Evolutionary conservation across 2,888 invertebrate species (phyloP), one percentile per base, ranked within the genome.

Genomic region (Perizoma flavofasciatum): DNA sequence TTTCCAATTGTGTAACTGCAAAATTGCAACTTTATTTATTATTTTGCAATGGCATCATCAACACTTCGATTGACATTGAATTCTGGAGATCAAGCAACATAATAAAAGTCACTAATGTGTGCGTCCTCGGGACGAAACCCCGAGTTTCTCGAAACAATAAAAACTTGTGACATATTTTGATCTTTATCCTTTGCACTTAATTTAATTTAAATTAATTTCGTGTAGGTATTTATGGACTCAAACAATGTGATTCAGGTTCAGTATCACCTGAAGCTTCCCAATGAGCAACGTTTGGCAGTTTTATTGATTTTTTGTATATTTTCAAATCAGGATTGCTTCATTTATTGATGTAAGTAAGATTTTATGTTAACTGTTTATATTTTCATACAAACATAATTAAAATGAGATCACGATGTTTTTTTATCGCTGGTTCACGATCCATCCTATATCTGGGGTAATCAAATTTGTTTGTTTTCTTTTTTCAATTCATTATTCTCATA

Each of bases 91-190:
- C 22, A 22, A 22, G 22, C 22, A 22, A 22, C 22, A 22, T 22
- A 22, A 22, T 22, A 22, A 2, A 3, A 22, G 3, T 37, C 5
- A 11, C 3, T 35, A 1, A 43, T 34, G 41, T 10, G 0, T 35
- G 46, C 40, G 54, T 55, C 58, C 54, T 61, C 54, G 45, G 34
- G 49, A 45, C 10, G 65, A 71, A 70, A 69, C 67, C 64, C 63
- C 71, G 60, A 69, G 72, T 58, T 71, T 69, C 67, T 46, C 48
- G 55, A 59, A 63, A 74, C 76, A 81, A 81, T 81, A 70, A 69
- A 48, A 67, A 61, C 73, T 83, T 82, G 78, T 77, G 81, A 77
- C 81, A 83, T 69, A 75, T 9, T 71, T 67, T 63, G 70, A 68
- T 70, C 69, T 72, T 73, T 69, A 59, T 69, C 67, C 75, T 75